These are phyloP conservation scores for Plutella xylostella DNA, from an alignment of 2,888 invertebrate species.

Conservation along the genomic window DNA sequence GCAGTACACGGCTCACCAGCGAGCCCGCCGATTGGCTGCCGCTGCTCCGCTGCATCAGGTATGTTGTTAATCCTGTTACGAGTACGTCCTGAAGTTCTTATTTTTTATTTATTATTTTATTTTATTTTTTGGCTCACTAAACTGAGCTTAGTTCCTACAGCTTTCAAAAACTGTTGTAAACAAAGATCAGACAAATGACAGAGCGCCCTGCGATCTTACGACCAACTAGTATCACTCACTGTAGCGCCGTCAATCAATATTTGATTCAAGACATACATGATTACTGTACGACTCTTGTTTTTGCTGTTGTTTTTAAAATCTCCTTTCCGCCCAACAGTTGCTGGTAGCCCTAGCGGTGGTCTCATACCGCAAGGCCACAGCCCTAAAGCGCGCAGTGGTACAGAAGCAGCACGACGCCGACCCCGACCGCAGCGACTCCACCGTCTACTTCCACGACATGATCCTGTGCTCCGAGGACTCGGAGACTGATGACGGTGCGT, in stretches of 20 bases:
- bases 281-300: too few species aligned
- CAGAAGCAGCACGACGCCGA: slow-evolving; percentile 85
- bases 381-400: slow-evolving; percentile 78
- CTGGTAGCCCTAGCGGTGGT: slow-evolving; percentile 90
- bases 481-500: slow-evolving; percentile 85
- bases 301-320: too few species aligned
- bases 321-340: slow-evolving; percentile 72
- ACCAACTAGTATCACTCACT: too few species aligned
- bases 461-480: slow-evolving; percentile 92
- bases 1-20: slow-evolving; percentile 75
- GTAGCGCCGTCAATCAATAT: too few species aligned
- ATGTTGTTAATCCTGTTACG: too few species aligned
- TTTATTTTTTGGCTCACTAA: too few species aligned
- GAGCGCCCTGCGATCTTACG: too few species aligned
- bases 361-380: slow-evolving; percentile 91
- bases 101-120: neutral
- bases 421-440: slow-evolving; percentile 92
- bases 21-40: slow-evolving; percentile 77
- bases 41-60: slow-evolving; percentile 78
- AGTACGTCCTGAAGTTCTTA: too few species aligned
- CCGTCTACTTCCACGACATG: slow-evolving; percentile 96
- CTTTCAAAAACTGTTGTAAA: too few species aligned
- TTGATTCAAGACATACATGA: too few species aligned
- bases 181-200: too few species aligned
- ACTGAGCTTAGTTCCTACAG: too few species aligned